A percentile compares a stretch with the other conserved stretches of the same genome.
Conservation (phyloP, 2,113 vertebrate species). For the Peucedramus taeniatus region DNA sequence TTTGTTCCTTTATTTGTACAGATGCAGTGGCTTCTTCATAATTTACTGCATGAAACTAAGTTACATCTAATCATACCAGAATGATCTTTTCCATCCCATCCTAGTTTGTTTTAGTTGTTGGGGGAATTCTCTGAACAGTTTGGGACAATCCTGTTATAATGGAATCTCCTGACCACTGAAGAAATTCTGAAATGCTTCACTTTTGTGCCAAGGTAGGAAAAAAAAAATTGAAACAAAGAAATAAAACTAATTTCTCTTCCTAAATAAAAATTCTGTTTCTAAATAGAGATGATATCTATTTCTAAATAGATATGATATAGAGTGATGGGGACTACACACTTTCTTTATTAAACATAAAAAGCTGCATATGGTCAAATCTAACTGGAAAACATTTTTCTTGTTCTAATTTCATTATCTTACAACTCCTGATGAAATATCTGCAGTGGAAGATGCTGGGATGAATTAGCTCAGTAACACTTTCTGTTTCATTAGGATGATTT, state of each 20-base stretch:
- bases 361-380: not conserved
- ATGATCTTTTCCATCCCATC: not conserved
- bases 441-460: not conserved
- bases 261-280: not conserved
- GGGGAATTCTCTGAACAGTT: not conserved
- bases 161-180: not conserved
- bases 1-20: not conserved
- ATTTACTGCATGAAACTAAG: not conserved
- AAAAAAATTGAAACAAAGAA: not conserved
- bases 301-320: not conserved
- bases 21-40: not conserved
- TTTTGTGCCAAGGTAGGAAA: not conserved
- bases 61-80: not conserved
- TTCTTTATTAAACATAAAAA: not conserved
- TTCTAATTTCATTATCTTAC: constrained; percentile 5
- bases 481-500: constrained; percentile 63
- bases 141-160: not conserved
- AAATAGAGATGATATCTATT: not conserved
- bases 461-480: constrained; percentile 37
- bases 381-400: not conserved
- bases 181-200: not conserved
- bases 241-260: not conserved
- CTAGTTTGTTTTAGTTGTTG: not conserved
- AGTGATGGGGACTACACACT: not conserved
- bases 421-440: constrained; percentile 20